Evolutionary conservation across 2,113 vertebrate genomes (phyloP).

Genomic region (Mustelus asterias): DNA sequence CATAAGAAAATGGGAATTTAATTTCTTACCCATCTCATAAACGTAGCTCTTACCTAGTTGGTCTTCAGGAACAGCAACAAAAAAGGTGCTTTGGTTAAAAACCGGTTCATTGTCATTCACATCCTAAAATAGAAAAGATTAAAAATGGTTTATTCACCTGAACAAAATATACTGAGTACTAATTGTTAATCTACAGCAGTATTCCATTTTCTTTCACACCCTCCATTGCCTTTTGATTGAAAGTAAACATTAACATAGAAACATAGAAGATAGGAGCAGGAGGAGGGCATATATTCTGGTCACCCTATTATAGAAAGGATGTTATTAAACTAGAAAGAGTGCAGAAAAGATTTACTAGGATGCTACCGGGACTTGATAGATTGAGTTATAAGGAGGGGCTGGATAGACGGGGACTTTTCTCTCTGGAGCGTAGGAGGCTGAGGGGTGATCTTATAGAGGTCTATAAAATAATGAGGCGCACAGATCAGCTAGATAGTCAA

Average conservation of each 20-base stretch:
- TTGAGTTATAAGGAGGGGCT: too few relatives aligned
- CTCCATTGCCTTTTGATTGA: not conserved
- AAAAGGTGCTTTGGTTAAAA: constrained; percentile 30
- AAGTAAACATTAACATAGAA: not conserved
- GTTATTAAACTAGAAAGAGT: too few relatives aligned
- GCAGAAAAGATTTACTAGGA: too few relatives aligned
- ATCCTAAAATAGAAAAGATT: constrained; percentile 2
- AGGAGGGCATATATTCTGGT: too few relatives aligned
- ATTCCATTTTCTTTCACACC: not conserved
- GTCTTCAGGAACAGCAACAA: constrained; percentile 12
- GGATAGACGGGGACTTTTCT: too few relatives aligned
- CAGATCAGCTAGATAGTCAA: too few relatives aligned
- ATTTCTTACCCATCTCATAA: not conserved
- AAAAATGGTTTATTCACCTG: not conserved
- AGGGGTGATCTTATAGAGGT: too few relatives aligned
- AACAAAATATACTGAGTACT: not conserved
- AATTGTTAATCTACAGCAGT: not conserved
- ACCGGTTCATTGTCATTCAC: constrained; percentile 30
- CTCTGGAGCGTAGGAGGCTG: too few relatives aligned
- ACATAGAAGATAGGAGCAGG: too few relatives aligned
- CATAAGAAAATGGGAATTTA: not conserved
- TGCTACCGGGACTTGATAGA: too few relatives aligned
- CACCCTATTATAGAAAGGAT: too few relatives aligned
- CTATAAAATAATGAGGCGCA: too few relatives aligned
- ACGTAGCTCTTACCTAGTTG: not conserved